phyloP scores from a whole-genome alignment of 2,113 vertebrate species.

The Paedocypris sp. region DNA sequence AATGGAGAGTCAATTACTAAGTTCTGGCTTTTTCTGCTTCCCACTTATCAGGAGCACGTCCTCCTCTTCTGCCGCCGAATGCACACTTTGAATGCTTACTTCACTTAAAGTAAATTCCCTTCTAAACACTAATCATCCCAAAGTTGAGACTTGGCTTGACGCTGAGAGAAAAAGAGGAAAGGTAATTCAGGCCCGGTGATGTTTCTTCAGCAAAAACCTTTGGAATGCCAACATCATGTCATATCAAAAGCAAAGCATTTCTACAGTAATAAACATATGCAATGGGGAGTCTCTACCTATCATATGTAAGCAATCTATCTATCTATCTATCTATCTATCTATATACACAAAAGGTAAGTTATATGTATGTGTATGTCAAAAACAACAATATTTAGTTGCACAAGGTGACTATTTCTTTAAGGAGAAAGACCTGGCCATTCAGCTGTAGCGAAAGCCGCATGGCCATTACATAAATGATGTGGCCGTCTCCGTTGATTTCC shows the following conservation, averaged over 20 bases:
- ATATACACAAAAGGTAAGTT: too few species aligned
- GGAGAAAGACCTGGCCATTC: background rate
- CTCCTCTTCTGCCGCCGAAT: constrained; percentile 25
- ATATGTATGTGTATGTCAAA: too few species aligned
- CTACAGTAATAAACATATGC: too few species aligned
- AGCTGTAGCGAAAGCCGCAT: constrained; percentile 14
- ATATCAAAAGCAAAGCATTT: too few species aligned
- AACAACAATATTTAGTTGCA: background rate
- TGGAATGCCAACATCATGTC: too few species aligned
- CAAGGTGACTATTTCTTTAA: background rate
- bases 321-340: too few species aligned
- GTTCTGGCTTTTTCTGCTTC: background rate
- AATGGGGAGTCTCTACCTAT: too few species aligned
- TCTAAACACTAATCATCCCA: constrained; percentile 11
- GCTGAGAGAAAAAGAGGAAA: background rate
- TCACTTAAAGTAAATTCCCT: constrained; percentile 50
- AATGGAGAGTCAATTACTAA: constrained; percentile 5
- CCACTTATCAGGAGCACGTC: constrained; percentile 37
- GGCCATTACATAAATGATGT: constrained; percentile 19
- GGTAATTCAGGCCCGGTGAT: too few species aligned
- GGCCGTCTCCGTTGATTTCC: background rate
- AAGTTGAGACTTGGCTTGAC: background rate
- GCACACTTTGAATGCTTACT: constrained; percentile 42
- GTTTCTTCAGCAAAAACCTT: too few species aligned
- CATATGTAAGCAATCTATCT: too few species aligned